Base-by-base conservation (phyloP, 2,888 invertebrate genomes). In the Catocala sponsa region DNA sequence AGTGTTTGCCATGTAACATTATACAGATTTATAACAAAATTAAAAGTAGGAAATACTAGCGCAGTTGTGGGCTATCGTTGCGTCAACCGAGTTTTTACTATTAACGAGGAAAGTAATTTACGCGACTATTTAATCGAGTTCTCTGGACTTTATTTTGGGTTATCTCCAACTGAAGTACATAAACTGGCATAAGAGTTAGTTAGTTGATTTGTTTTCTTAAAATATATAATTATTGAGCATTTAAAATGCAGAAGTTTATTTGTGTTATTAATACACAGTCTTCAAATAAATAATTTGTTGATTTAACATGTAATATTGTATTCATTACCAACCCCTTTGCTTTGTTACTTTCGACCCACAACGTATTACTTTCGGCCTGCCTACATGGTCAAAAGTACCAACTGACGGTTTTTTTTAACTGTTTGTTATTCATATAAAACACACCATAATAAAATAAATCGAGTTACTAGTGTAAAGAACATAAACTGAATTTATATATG, bases 301-400 rank as follows among this genome's bases (percentile, higher is more conserved):
- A 56, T 35, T 35, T 49, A 61, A 61, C 48, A 58, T 35, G 25
- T 56, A 10, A 58, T 59, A 55, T 68, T 60, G 42, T 72, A 47
- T 64, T 15, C 60, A 63, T 65, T 64, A 64, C 52, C 61, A 52
- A 52, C 52, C 42, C 46, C 57, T 68, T 58, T 64, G 50, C 55
- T 53, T 33, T 68, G 68, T 71, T 68, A 70, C 68, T 70, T 68
- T 68, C 53, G 65, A 68, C 68, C 64, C 65, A 65, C 65, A 65
- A 55, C 50, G 56, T 71, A 63, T 68, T 68, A 68, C 71, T 71
- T 72, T 65, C 63, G 61, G 42, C 69, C 70, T 65, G 65, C 62
- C 55, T 50, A 63, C 62, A 62, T 63, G 68, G 70, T 65, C 68
- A 62, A 63, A 65, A 72, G 65, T 68, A 70, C 50, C 49, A 57